phyloP scores from a whole-genome alignment of 2,113 vertebrate genomes.

The Alethe diademata region DNA sequence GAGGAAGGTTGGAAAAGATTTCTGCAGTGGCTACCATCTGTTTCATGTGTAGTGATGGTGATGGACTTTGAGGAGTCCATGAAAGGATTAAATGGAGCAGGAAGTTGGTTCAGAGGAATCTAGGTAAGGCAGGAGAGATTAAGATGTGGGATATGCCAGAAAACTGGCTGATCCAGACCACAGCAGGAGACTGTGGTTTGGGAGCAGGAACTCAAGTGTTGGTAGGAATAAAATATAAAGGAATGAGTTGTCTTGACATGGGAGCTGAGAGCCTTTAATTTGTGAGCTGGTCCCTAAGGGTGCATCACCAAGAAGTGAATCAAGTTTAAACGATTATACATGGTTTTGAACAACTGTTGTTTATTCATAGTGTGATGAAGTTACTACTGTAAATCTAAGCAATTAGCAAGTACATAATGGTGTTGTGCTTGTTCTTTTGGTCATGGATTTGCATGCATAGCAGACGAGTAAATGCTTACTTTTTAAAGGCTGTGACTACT shows the following conservation, averaged over 20 bases:
- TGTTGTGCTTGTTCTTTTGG: neutral
- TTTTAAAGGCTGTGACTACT: slow-evolving; percentile 29
- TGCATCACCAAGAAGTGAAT: slow-evolving; percentile 14
- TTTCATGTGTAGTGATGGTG: neutral
- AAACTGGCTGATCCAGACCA: slow-evolving; percentile 26
- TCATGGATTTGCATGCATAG: slow-evolving; percentile 36
- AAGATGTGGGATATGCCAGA: neutral
- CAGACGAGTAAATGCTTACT: slow-evolving; percentile 28
- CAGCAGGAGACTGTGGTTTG: slow-evolving; percentile 32
- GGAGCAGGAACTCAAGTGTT: slow-evolving; percentile 9
- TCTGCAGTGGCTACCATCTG: neutral
- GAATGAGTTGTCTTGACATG: slow-evolving; percentile 10
- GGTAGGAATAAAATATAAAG: slow-evolving; percentile 24
- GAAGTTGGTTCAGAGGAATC: neutral
- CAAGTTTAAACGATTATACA: neutral
- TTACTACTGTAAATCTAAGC: slow-evolving; percentile 26
- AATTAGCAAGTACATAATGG: slow-evolving; percentile 22
- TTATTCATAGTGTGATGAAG: slow-evolving; percentile 29
- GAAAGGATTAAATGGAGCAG: neutral
- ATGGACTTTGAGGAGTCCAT: neutral
- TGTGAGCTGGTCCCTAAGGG: slow-evolving; percentile 22
- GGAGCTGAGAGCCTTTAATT: slow-evolving; percentile 8
- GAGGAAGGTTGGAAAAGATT: neutral
- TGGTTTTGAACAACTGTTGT: slow-evolving; percentile 27
- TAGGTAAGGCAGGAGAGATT: neutral